phyloP scores from a whole-genome alignment of 2,113 vertebrate species.

The Isurus oxyrinchus region DNA sequence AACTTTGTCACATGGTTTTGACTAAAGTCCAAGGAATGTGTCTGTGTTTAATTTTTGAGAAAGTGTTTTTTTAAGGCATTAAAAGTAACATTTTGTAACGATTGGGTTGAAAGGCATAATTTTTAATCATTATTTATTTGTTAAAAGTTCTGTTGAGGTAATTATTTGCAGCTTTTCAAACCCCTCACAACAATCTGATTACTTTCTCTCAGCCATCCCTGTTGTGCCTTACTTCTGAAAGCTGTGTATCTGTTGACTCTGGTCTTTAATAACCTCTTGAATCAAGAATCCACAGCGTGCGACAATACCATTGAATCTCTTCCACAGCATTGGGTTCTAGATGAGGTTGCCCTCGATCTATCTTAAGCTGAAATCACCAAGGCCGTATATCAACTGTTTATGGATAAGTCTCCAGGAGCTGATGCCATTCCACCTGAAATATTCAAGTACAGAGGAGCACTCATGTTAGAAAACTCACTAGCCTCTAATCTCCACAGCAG shows the following conservation, averaged over 20 bases:
- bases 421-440: not conserved
- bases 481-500: not conserved
- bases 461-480: not conserved
- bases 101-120: not conserved
- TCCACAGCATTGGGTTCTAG: not conserved
- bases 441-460: not conserved
- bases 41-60: not conserved
- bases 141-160: conserved; percentile 11
- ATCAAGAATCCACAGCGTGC: not conserved
- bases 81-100: not conserved
- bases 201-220: not conserved
- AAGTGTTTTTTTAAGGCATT: not conserved
- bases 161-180: not conserved
- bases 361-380: not conserved
- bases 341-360: not conserved
- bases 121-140: not conserved
- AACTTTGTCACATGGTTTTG: not conserved
- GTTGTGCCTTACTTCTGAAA: not conserved
- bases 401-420: not conserved
- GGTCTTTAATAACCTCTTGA: not conserved
- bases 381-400: not conserved
- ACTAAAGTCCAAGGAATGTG: not conserved
- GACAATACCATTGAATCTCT: not conserved
- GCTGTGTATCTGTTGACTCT: not conserved
- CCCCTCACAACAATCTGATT: not conserved